Evolutionary conservation across 2,797 vertebrate species (phyloP).

Genomic region (Staurois parvus): DNA sequence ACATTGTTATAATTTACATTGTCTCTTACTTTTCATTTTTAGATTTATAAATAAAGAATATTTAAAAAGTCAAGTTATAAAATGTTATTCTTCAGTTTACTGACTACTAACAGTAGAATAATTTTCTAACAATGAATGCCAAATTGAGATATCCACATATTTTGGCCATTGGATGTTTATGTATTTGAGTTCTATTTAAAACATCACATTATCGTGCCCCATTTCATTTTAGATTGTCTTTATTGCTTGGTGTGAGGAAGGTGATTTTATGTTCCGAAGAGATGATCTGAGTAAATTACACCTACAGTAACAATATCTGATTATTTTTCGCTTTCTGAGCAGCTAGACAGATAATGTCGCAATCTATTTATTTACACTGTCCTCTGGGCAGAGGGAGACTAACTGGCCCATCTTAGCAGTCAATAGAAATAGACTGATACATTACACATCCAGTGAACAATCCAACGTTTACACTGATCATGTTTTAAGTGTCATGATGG

Average conservation of each 20-base stretch:
- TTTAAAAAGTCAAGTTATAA: no score
- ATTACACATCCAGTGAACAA: slow-evolving; percentile 68
- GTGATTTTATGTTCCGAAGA: slow-evolving; percentile 72
- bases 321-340: slow-evolving; percentile 67
- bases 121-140: no score
- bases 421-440: slow-evolving; percentile 69
- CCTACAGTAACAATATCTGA: slow-evolving; percentile 70
- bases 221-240: slow-evolving; percentile 78
- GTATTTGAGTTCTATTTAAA: slow-evolving; percentile 74
- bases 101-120: no score
- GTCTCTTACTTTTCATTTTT: neutral
- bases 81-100: no score
- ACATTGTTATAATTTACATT: neutral
- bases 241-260: slow-evolving; percentile 73
- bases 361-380: slow-evolving; percentile 78
- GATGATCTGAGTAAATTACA: slow-evolving; percentile 78
- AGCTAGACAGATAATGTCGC: slow-evolving; percentile 72
- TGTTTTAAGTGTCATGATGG: slow-evolving; percentile 73
- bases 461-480: slow-evolving; percentile 75
- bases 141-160: slow-evolving; percentile 25
- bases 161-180: slow-evolving; percentile 72
- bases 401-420: slow-evolving; percentile 65
- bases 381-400: slow-evolving; percentile 62
- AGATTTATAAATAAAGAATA: no score
- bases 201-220: slow-evolving; percentile 72